Percentiles rank a stretch among this genome's conserved stretches.
Evolutionary conservation across 2,797 vertebrate species (phyloP).

Genomic region (Simalia tracyae): DNA sequence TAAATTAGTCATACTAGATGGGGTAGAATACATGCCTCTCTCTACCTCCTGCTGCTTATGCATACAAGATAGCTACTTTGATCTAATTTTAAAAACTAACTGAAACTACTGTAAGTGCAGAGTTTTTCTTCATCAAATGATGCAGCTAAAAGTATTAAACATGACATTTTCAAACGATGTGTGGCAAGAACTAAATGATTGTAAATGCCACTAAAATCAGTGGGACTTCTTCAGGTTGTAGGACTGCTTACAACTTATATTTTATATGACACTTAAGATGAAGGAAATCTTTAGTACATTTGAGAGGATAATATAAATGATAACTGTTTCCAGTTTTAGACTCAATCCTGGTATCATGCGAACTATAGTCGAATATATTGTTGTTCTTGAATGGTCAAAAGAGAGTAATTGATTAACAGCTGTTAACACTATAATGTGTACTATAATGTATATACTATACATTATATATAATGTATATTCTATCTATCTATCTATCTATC

Average conservation of each 20-base stretch:
- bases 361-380: constrained; percentile 4
- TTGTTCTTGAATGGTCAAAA: constrained; percentile 5
- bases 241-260: neutral
- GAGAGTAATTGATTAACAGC: constrained; percentile 10
- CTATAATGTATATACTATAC: neutral
- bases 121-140: neutral
- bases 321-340: constrained; percentile 25
- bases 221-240: neutral
- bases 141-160: constrained; percentile 14
- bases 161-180: constrained; percentile 18
- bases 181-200: constrained; percentile 17
- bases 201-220: constrained; percentile 12
- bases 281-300: constrained; percentile 9
- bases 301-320: constrained; percentile 25
- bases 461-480: neutral
- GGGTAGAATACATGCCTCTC: neutral
- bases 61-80: neutral
- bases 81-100: neutral
- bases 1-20: neutral
- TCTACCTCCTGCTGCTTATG: neutral
- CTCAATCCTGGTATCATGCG: constrained; percentile 18
- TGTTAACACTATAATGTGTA: neutral
- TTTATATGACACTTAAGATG: neutral
- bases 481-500: neutral
- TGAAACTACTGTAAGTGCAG: neutral